Conservation (phyloP, 2,113 vertebrate species). For the Echinops telfairi region DNA sequence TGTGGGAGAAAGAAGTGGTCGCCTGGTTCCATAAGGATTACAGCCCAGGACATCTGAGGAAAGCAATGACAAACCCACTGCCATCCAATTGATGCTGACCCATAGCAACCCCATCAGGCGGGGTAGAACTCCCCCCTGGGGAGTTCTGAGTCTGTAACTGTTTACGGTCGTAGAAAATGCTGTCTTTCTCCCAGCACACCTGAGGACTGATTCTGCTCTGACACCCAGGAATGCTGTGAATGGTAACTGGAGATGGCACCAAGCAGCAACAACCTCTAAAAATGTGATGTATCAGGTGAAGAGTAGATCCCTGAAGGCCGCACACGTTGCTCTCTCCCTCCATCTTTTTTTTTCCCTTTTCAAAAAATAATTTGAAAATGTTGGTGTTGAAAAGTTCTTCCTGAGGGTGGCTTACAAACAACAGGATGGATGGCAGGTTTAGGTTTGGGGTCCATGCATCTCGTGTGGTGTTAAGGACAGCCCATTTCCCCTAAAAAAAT, state of each 20-base stretch:
- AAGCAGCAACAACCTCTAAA: not conserved
- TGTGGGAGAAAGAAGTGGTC: not conserved
- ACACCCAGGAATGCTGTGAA: not conserved
- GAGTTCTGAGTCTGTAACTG: no score
- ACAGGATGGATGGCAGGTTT: not conserved
- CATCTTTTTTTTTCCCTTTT: not conserved
- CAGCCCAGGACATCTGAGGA: not conserved
- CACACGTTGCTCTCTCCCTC: not conserved
- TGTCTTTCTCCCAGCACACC: not conserved
- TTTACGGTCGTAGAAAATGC: no score
- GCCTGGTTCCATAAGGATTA: not conserved
- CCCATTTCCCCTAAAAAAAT: constrained; percentile 13
- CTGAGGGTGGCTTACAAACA: constrained; percentile 18
- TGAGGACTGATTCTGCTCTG: not conserved
- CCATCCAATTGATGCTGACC: no score
- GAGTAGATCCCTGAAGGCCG: not conserved
- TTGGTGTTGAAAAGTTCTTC: constrained; percentile 3
- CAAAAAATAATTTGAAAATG: constrained; percentile 29
- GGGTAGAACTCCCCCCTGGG: no score
- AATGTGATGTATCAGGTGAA: not conserved
- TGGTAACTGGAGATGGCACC: not conserved
- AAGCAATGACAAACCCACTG: no score
- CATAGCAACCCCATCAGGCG: no score
- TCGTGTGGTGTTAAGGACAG: not conserved
- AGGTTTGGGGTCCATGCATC: not conserved